Percentiles rank a stretch among this genome's conserved stretches.
Conservation (phyloP, 2,888 invertebrate genomes). For the Rhamnusium bicolor region DNA sequence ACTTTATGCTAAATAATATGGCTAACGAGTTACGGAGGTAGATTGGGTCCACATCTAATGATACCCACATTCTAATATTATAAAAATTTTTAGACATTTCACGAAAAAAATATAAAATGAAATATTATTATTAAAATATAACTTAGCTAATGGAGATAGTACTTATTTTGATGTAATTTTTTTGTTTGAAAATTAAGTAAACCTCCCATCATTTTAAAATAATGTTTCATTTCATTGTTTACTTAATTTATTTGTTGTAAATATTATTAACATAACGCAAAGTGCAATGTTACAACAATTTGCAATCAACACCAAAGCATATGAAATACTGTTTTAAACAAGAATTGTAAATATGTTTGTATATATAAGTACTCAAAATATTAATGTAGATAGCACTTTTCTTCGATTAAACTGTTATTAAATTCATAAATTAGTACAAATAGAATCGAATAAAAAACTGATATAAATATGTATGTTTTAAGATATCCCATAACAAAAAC, state of each 20-base stretch:
- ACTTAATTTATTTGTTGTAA: not conserved
- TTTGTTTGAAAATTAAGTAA: too few species aligned
- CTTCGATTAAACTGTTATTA: not conserved
- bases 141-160: not conserved
- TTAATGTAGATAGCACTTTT: not conserved
- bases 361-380: slow-evolving; percentile 5
- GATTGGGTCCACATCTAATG: too few species aligned
- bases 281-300: slow-evolving; percentile 19
- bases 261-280: not conserved
- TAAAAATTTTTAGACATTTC: too few species aligned
- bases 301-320: slow-evolving; percentile 28
- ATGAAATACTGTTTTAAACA: not conserved
- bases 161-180: not conserved
- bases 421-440: slow-evolving; percentile 9
- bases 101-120: too few species aligned
- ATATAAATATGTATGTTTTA: slow-evolving; percentile 3
- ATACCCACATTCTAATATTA: too few species aligned
- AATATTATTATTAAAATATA: too few species aligned
- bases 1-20: too few species aligned
- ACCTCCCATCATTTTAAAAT: not conserved
- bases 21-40: too few species aligned
- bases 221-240: not conserved
- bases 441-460: not conserved
- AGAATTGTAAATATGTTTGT: slow-evolving; percentile 7
- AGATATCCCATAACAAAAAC: not conserved